Percentiles rank a stretch among this genome's conserved stretches.
Evolutionary conservation across 2,113 vertebrate species (phyloP).

Genomic region (Halichoerus grypus): DNA sequence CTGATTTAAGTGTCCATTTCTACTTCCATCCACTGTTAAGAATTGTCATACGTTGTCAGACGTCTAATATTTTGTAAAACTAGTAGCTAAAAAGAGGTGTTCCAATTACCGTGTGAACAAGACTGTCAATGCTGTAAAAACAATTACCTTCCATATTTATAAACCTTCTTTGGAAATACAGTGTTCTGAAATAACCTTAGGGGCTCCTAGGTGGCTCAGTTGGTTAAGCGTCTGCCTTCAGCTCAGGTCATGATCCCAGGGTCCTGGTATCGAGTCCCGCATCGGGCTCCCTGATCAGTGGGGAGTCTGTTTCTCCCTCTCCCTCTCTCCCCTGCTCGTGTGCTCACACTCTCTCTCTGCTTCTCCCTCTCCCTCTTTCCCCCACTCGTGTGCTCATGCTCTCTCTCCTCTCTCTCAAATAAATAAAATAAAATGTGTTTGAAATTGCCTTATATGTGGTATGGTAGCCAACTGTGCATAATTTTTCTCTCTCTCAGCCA

Average conservation of each 20-base stretch:
- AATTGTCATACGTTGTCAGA: neutral
- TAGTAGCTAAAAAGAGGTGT: neutral
- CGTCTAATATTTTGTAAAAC: conserved; percentile 30
- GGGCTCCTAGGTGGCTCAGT: neutral
- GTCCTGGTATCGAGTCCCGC: neutral
- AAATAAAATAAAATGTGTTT: neutral
- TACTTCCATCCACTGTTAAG: neutral
- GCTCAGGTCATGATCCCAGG: neutral
- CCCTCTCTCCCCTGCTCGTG: neutral
- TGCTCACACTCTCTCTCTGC: neutral
- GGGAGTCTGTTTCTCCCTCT: neutral
- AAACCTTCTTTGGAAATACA: neutral
- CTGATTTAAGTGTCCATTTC: neutral
- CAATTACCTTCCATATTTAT: conserved; percentile 36
- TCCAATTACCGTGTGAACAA: neutral
- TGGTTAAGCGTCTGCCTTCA: neutral
- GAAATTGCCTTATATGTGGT: neutral
- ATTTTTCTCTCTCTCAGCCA: neutral
- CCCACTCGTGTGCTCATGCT: neutral
- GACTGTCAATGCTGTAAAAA: conserved; percentile 26
- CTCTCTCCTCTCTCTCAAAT: neutral
- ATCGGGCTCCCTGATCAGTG: neutral
- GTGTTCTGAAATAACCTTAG: neutral
- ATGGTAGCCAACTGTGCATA: neutral
- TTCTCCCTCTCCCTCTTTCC: no score